Conservation (phyloP, 2,888 invertebrate genomes). For the Listrodromus nycthemerus region DNA sequence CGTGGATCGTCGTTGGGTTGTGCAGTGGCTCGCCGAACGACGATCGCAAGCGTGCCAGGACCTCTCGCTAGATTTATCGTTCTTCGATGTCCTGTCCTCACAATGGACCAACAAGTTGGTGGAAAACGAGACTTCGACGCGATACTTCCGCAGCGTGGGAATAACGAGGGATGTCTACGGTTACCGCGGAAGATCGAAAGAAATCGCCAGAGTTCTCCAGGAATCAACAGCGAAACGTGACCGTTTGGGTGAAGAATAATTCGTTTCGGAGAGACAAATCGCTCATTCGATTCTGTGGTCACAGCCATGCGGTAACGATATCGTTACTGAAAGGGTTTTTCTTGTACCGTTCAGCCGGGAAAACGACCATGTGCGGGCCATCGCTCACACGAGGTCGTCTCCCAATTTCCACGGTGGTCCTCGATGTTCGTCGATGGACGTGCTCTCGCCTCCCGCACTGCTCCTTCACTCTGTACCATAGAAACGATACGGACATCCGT, state of each 20-base stretch:
- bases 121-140: slow-evolving; percentile 75
- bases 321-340: slow-evolving; percentile 68
- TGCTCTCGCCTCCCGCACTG: slow-evolving; percentile 2
- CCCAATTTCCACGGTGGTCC: slow-evolving; percentile 69
- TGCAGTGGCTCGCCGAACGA: slow-evolving; percentile 47
- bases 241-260: slow-evolving; percentile 48
- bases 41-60: slow-evolving; percentile 62
- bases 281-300: slow-evolving; percentile 69
- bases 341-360: slow-evolving; percentile 54
- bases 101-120: slow-evolving; percentile 83
- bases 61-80: slow-evolving; percentile 79
- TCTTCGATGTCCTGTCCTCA: slow-evolving; percentile 79
- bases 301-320: slow-evolving; percentile 33
- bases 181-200: slow-evolving; percentile 6
- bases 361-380: slow-evolving; percentile 76
- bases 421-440: slow-evolving; percentile 47
- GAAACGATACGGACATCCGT: slow-evolving; percentile 28
- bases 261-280: slow-evolving; percentile 72
- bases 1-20: slow-evolving; percentile 40
- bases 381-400: slow-evolving; percentile 66
- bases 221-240: slow-evolving; percentile 34
- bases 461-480: neutral
- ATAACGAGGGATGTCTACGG: neutral
- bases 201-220: neutral
- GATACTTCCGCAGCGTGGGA: slow-evolving; percentile 47